phyloP scores from a whole-genome alignment of 2,797 vertebrate genomes.

The Acanthopagrus latus region DNA sequence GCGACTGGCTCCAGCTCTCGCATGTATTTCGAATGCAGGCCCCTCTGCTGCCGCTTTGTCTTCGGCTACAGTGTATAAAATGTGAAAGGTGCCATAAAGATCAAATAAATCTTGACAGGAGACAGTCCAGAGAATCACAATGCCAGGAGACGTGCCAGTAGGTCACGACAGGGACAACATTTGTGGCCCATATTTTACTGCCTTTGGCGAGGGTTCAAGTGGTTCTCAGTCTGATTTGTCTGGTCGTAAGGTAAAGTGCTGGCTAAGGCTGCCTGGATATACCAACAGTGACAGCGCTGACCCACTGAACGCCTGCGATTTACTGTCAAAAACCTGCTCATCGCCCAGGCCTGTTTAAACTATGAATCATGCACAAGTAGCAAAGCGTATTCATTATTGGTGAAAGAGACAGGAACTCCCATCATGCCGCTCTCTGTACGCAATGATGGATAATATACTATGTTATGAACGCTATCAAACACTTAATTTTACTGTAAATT shows the following conservation, averaged over 20 bases:
- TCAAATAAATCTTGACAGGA: slow-evolving; percentile 76
- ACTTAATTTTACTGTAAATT: not conserved
- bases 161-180: slow-evolving; percentile 74
- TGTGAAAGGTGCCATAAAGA: slow-evolving; percentile 72
- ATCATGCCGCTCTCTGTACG: not conserved
- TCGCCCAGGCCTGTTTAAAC: slow-evolving; percentile 56
- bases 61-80: slow-evolving; percentile 71
- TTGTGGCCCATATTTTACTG: slow-evolving; percentile 78
- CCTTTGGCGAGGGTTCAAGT: slow-evolving; percentile 69
- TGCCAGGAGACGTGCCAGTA: slow-evolving; percentile 69
- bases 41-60: slow-evolving; percentile 51
- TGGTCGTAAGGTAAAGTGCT: slow-evolving; percentile 60
- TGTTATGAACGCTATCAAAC: not conserved
- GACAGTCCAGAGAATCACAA: slow-evolving; percentile 71
- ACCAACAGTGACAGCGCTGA: slow-evolving; percentile 61
- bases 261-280: slow-evolving; percentile 53
- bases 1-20: not conserved
- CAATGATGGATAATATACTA: not conserved
- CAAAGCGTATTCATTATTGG: slow-evolving; percentile 26
- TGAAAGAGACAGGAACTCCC: slow-evolving; percentile 6
- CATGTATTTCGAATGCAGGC: slow-evolving; percentile 18
- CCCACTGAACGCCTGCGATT: slow-evolving; percentile 58
- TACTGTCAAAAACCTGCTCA: slow-evolving; percentile 54
- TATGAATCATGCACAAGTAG: slow-evolving; percentile 63
- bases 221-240: slow-evolving; percentile 67